Conservation (phyloP, 2,797 vertebrate genomes). For the Bryconaethiops microstoma region DNA sequence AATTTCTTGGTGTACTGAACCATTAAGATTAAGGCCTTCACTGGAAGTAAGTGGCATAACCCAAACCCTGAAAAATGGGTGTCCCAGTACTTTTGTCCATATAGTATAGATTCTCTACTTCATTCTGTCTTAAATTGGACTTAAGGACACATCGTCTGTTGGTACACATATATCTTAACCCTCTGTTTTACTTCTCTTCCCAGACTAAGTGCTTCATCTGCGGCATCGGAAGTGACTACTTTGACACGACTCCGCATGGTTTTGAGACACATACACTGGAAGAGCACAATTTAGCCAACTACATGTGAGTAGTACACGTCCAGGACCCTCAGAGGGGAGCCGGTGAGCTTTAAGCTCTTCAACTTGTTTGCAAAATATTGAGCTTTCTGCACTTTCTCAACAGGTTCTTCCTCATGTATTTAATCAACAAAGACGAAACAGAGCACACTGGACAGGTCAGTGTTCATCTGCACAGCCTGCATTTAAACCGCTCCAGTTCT, state of each 20-base stretch:
- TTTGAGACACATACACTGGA: conserved; percentile 98
- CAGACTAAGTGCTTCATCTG: conserved; percentile 99
- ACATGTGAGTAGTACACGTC: conserved; percentile 86
- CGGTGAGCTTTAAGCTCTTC: background rate
- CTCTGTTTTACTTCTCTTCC: too few species aligned
- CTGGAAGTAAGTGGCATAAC: too few species aligned
- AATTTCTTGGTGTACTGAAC: too few species aligned
- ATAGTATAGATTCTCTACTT: too few species aligned
- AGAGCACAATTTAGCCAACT: conserved; percentile 99
- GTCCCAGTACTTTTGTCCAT: too few species aligned
- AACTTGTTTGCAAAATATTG: background rate
- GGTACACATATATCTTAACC: too few species aligned
- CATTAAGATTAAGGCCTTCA: too few species aligned
- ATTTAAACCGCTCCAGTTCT: background rate
- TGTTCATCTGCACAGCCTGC: conserved; percentile 80
- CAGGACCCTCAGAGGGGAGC: conserved; percentile 68
- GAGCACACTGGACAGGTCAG: conserved; percentile 96
- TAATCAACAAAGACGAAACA: conserved; percentile 98
- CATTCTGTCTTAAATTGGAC: too few species aligned
- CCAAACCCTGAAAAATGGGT: too few species aligned
- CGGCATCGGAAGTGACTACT: conserved; percentile 98
- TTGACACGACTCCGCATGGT: conserved; percentile 96
- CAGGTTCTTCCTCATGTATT: conserved; percentile 98
- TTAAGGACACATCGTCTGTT: too few species aligned
- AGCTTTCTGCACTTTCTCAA: background rate